Base-by-base conservation (phyloP, 2,888 invertebrate genomes). In the Dolichopus griseipennis region DNA sequence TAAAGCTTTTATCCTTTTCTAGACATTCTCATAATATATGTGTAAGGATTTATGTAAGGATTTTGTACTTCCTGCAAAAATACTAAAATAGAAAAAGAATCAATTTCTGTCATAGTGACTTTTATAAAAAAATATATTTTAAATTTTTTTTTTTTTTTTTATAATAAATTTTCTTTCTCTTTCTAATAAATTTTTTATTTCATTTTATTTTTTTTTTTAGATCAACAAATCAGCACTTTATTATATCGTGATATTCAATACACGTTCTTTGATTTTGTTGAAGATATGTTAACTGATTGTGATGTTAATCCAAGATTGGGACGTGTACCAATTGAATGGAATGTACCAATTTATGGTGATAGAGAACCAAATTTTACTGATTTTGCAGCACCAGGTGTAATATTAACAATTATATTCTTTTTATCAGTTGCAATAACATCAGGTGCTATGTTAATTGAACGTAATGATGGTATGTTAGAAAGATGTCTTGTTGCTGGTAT, bases 301-400 rank as follows among this genome's bases (percentile, higher is more conserved):
- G 84, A 87, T 6, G 80, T 88, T 63, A 89, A 90, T 70, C 84
- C 85, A 0, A 86, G 86, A 71, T 78, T 90, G 1, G 81, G 79
- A 6, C 75, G 75, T 15, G 74, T 82, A 9, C 81, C 81, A 1
- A 72, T 82, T 64, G 79, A 91, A 86, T 90, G 90, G 78, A 83
- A 88, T 72, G 77, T 83, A 0, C 93, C 93, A 0, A 81, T 94
- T 65, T 94, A 91, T 75, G 94, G 94, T 3, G 83, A 88, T 67
- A 78, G 81, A 37, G 83, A 88, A 67, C 92, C 95, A 0, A 92
- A 92, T 76, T 95, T 97, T 76, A 95, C 95, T 0, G 94, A 96
- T 78, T 97, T 96, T 77, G 95, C 95, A 69, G 95, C 95, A 2
- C 96, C 96, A 1, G 96, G 96, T 71, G 88, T 96, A 65, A 91